Percentiles rank a stretch among this genome's conserved stretches.
Conservation (phyloP, 1,140 invertebrate genomes). For the Pseudobourletiella spinata region DNA sequence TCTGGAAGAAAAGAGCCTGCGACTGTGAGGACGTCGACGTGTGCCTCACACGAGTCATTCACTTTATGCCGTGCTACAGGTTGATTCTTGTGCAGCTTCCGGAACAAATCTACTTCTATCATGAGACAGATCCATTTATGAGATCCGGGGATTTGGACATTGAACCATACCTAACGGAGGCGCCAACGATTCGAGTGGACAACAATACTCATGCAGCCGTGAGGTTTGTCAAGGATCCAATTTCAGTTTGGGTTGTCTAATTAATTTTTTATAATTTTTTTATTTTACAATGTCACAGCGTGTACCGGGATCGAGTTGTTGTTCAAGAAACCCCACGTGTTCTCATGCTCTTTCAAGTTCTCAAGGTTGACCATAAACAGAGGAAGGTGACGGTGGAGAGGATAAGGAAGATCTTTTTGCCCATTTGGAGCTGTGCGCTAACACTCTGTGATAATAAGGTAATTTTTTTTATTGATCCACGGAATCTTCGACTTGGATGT, state of each 20-base stretch:
- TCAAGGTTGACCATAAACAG: slow-evolving; percentile 8
- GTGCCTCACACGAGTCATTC: slow-evolving; percentile 9
- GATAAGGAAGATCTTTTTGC: slow-evolving; percentile 14
- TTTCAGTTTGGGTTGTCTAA: no score
- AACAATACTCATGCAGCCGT: slow-evolving; percentile 24
- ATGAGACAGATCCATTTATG: slow-evolving; percentile 13
- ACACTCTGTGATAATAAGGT: slow-evolving; percentile 16
- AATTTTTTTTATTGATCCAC: no score
- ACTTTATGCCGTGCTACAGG: slow-evolving; percentile 14
- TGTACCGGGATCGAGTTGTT: slow-evolving; percentile 16
- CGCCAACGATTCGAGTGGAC: slow-evolving; percentile 12
- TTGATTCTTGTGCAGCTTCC: slow-evolving; percentile 16
- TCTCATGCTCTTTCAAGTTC: slow-evolving; percentile 13
- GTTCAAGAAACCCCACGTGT: slow-evolving; percentile 19
- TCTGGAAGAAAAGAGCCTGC: slow-evolving; percentile 10
- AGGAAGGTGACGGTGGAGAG: slow-evolving; percentile 8
- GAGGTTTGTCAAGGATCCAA: no score
- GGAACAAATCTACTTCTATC: slow-evolving; percentile 16
- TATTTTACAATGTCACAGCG: no score
- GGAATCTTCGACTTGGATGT: background rate
- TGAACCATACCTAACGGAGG: slow-evolving; percentile 15
- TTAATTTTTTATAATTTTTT: no score
- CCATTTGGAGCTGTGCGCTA: slow-evolving; percentile 22
- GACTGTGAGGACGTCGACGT: slow-evolving; percentile 11
- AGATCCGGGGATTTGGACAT: background rate